Conservation (phyloP, 2,888 invertebrate genomes). For the Eucera pruinosa region DNA sequence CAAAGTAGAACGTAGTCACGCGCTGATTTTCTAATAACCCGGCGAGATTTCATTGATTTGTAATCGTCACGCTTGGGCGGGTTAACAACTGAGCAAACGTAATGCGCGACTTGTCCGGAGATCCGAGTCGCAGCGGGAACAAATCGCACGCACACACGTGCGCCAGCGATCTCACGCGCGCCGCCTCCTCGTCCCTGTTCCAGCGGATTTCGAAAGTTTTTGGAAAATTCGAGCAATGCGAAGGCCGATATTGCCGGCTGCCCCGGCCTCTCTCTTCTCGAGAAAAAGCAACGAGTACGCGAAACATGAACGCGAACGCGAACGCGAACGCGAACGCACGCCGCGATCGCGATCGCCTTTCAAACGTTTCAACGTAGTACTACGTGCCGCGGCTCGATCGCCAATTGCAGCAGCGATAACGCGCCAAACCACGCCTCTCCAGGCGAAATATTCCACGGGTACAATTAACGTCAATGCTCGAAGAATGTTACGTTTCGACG, state of each 20-base stretch:
- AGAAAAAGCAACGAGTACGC: constrained; percentile 18
- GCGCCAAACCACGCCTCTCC: constrained; percentile 22
- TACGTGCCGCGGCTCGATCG: neutral
- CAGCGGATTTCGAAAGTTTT: constrained; percentile 51
- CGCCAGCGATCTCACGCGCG: neutral
- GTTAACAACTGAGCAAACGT: constrained; percentile 29
- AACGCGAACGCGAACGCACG: too few species aligned
- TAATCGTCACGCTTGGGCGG: constrained; percentile 44
- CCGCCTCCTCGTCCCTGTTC: neutral
- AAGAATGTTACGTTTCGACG: constrained; percentile 36
- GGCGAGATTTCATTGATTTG: constrained; percentile 49
- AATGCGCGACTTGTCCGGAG: constrained; percentile 7
- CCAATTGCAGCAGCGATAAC: constrained; percentile 2
- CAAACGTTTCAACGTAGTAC: constrained; percentile 2
- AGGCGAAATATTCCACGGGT: neutral
- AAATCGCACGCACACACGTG: constrained; percentile 17
- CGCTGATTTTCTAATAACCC: constrained; percentile 63
- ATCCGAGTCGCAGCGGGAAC: neutral
- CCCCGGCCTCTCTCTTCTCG: neutral
- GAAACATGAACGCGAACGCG: too few species aligned
- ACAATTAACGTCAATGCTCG: constrained; percentile 23
- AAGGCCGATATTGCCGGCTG: constrained; percentile 19
- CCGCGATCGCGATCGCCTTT: constrained; percentile 2
- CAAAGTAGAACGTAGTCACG: constrained; percentile 60
- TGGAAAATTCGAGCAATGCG: constrained; percentile 37